Evolutionary conservation across 1,140 invertebrate species (phyloP), one percentile per base, ranked within the genome.

Genomic region (Drosophila cardini): DNA sequence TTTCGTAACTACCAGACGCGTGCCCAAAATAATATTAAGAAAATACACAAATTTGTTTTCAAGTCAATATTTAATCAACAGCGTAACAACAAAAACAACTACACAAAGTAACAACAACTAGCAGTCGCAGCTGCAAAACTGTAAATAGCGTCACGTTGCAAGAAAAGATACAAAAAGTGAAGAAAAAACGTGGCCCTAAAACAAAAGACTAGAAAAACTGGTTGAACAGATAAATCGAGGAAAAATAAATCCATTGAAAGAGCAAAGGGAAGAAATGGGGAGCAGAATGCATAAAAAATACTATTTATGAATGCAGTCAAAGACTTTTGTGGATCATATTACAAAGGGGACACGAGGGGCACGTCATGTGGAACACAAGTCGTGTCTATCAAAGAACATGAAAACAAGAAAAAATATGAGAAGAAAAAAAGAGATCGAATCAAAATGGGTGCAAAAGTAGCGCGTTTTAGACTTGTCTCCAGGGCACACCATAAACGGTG

Each of bases 141-240:
- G 42, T 34, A 71, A 85, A 84, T 63, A 62, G 74, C 78, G 77
- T 74, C 81, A 80, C 65, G 78, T 80, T 85, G 84, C 60, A 64
- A 42, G 46, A n/a, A 34, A 53, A 26, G 2, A 26, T n/a, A n/a
- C n/a, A 26, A 26, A 26, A 4, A 26, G 5, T 26, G 1, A 26
- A 26, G 21, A 26, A 16, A 53, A 53, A 52, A 63, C 69, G 75
- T 55, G 68, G 75, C 67, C 52, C 70, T 72, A 73, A 79, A 63
- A 45, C 72, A 55, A 76, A 76, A 69, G 62, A 85, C 81, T 75
- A 85, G 81, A 85, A 85, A 85, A 85, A 85, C 81, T 85, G 70
- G 81, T 85, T 85, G 65, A 65, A 43, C 72, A 57, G 53, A 62
- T 70, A 57, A 56, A 61, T 46, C 36, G 46, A 13, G 58, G 30